A percentile compares a stretch with the other conserved stretches of the same genome.
Conservation (phyloP, 2,888 invertebrate genomes). For the Meliscaeva auricollis region DNA sequence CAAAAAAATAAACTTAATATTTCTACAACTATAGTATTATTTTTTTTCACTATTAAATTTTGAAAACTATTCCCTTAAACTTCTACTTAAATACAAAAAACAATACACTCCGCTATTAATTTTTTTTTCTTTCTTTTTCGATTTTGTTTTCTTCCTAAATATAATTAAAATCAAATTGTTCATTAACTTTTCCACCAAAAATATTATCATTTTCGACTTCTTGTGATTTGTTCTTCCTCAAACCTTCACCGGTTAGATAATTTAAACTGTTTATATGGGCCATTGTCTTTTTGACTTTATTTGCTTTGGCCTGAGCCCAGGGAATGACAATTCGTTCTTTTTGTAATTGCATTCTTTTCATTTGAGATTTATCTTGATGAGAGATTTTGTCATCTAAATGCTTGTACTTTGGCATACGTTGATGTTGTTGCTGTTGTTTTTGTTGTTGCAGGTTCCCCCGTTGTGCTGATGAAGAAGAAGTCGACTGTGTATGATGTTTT, state of each 20-base stretch:
- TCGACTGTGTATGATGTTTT: slow-evolving; percentile 20
- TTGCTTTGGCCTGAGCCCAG: slow-evolving; percentile 57
- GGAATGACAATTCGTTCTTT: slow-evolving; percentile 30
- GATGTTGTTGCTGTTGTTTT: slow-evolving; percentile 42
- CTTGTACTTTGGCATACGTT: slow-evolving; percentile 76
- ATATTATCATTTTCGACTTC: slow-evolving; percentile 45
- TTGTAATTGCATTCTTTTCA: slow-evolving; percentile 24
- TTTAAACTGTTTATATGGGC: slow-evolving; percentile 78
- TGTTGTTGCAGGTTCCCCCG: slow-evolving; percentile 28
- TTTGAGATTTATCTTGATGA: slow-evolving; percentile 55
- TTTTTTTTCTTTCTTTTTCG: neutral
- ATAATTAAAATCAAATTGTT: slow-evolving; percentile 60
- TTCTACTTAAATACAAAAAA: neutral
- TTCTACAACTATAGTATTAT: neutral
- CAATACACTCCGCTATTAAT: slow-evolving; percentile 4
- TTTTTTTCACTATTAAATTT: neutral
- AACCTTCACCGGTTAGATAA: slow-evolving; percentile 48
- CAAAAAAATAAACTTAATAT: neutral
- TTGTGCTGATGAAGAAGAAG: neutral
- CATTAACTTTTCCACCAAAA: slow-evolving; percentile 47
- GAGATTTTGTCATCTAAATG: slow-evolving; percentile 68
- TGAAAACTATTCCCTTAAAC: neutral
- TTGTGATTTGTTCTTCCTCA: slow-evolving; percentile 37
- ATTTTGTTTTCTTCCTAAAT: slow-evolving; percentile 36
- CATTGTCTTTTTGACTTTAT: slow-evolving; percentile 60